Base-by-base conservation (phyloP, 2,113 vertebrate species). In the Butorides virescens region DNA sequence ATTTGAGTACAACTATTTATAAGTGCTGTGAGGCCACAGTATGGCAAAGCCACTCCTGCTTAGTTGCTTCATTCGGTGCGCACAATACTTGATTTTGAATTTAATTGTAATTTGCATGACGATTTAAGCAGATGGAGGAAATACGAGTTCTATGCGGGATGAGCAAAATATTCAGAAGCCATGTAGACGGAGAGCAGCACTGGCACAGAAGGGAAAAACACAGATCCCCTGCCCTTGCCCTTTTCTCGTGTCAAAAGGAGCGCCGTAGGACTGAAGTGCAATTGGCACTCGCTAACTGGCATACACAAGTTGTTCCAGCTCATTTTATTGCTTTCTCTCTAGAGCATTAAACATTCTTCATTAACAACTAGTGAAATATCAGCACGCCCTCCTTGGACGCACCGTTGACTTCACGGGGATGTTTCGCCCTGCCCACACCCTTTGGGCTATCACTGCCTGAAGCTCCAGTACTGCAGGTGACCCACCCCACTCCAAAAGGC, bases 381-480 rank as follows among this genome's bases (percentile, higher is more conserved):
- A 50, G 1, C 13, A 10, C 1, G 6, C 5, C 21, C 25, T 49
- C 39, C 72, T 18, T 14, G 39, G 7, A 29, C 0, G 6, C 34
- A 27, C 10, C 13, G 15, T 6, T 72, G 4, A 27, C 26, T 34
- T 34, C 55, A 39, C 19, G 65, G 46, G 34, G 22, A 7, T 10
- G 13, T n/a, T 72, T 44, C 19, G 36, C 14, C 27, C 29, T 52
- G 18, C 8, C 49, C 49, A 5, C 9, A 6, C 26, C 58, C 50
- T 49, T 32, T 29, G 36, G 79, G 23, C 20, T 72, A 8, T 11
- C 14, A 2, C 56, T 49, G 15, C 0, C 34, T 36, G 13, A 37
- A 87, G 47, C 14, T 19, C 32, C 27, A 17, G 15, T 42, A 9
- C 27, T 37, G 26, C 49, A 36, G 32, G 20, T 11, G 5, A 62